Evolutionary conservation across 2,113 vertebrate species (phyloP), one percentile per base, ranked within the genome.

Genomic region (Zeus faber): DNA sequence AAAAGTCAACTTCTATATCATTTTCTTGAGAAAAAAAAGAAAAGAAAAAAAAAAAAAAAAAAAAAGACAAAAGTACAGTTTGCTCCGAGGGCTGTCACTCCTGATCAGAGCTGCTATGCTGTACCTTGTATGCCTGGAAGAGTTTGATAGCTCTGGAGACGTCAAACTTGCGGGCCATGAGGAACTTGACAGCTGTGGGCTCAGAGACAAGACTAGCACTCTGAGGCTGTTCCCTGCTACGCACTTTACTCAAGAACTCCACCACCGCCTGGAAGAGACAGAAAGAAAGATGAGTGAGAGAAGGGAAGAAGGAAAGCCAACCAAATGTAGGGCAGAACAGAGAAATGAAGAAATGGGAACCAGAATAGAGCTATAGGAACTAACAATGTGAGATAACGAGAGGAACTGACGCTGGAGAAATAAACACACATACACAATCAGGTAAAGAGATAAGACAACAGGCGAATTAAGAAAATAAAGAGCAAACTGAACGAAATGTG

Each of bases 121-220:
- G 54, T 84, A 91, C 91, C 88, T 90, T 92, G 71, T 91, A 92
- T 18, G 87, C 91, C 74, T 92, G 89, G 70, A 92, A 91, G 51
- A 92, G 89, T 66, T 91, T 83, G 45, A 90, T 87, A 77, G 91
- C 88, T 85, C 91, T 84, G 56, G 73, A 74, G 57, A 92, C 89
- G 21, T 92, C 89, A 82, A 92, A 92, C 77, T 92, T 92, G 61
- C 91, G 86, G 70, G 91, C 91, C 88, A 90, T 91, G 66, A 92
- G 90, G 81, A 92, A 92, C 67, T 91, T 92, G 53, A 92, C 76
- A 49, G 90, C 91, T 48, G 91, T 91, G 39, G 87, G 86, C 37
- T 91, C 85, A 58, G 89, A 90, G 65, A 92, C 85, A 2, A 90
- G 85, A 55, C 83, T 85, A 54, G 88, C 85, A 31, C 86, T 89